These are phyloP conservation scores for Ellobius talpinus DNA, from an alignment of 2,113 vertebrate species.

Conservation along the genomic window DNA sequence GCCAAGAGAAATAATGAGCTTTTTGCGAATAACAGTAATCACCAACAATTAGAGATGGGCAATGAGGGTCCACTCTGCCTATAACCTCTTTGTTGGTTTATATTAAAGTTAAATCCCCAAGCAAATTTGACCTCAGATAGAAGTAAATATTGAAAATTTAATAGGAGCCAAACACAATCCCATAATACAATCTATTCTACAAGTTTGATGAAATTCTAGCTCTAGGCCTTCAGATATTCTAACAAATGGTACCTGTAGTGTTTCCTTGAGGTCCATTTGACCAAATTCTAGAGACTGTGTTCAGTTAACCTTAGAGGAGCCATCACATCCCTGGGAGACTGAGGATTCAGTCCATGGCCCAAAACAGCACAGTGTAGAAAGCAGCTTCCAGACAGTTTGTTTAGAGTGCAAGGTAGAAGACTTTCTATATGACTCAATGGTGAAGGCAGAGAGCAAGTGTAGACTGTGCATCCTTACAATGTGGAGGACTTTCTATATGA, in stretches of 20 bases:
- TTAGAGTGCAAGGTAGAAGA: neutral
- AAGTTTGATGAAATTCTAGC: constrained; percentile 10
- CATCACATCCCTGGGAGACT: neutral
- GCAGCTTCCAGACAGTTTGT: neutral
- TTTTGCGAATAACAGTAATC: neutral
- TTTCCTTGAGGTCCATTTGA: neutral
- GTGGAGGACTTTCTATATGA: too few relatives aligned
- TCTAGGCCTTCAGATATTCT: neutral
- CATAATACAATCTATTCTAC: neutral
- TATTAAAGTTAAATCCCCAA: constrained; percentile 44
- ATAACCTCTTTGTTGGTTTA: neutral
- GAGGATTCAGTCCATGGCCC: neutral
- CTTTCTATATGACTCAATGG: neutral
- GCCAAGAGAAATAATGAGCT: neutral
- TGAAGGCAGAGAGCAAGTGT: too few relatives aligned
- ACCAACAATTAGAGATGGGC: constrained; percentile 21
- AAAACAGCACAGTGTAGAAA: neutral
- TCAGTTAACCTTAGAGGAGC: neutral
- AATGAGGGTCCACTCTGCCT: neutral
- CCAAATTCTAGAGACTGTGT: neutral
- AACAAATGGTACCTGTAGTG: neutral
- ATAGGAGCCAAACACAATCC: constrained; percentile 4
- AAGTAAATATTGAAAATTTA: constrained; percentile 24
- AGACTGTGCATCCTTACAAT: neutral
- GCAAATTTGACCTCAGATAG: constrained; percentile 19